A percentile compares a stretch with the other conserved stretches of the same genome.
phyloP scores from a whole-genome alignment of 2,888 invertebrate genomes.

The Malthinus flaveolus region DNA sequence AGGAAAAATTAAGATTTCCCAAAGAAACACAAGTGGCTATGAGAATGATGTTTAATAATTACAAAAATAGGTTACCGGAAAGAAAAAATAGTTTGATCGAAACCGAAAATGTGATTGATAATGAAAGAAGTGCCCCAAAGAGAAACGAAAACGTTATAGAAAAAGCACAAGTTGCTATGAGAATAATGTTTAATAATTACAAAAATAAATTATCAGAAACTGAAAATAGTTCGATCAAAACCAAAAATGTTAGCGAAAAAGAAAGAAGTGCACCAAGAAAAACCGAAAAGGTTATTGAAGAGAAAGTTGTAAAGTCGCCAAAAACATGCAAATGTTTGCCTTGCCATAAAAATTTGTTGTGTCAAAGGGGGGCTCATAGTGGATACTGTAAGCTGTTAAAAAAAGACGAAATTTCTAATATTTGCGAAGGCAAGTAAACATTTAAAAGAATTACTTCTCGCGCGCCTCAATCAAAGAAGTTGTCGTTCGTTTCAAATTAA shows the following conservation, averaged over 20 bases:
- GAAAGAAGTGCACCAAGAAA: background rate
- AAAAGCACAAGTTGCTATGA: background rate
- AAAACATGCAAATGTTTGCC: conserved; percentile 21
- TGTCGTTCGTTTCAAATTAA: too few species aligned
- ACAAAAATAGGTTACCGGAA: background rate
- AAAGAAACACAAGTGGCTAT: conserved; percentile 41
- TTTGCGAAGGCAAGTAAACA: background rate
- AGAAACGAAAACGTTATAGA: conserved; percentile 9
- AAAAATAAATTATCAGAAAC: background rate
- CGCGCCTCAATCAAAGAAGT: too few species aligned
- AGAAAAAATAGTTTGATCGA: background rate
- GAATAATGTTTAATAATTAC: background rate
- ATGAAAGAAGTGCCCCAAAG: background rate
- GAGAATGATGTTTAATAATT: conserved; percentile 33
- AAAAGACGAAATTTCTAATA: background rate
- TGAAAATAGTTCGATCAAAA: background rate
- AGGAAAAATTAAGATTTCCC: conserved; percentile 34
- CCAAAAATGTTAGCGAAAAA: conserved; percentile 2
- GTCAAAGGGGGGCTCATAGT: conserved; percentile 33
- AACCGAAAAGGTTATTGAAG: conserved; percentile 7
- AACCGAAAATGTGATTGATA: conserved; percentile 1
- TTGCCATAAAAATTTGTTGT: conserved; percentile 36
- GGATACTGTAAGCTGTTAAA: conserved; percentile 27
- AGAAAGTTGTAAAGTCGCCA: background rate
- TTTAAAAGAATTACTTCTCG: too few species aligned